phyloP scores from a whole-genome alignment of 2,888 invertebrate genomes.

The Drepana falcataria region DNA sequence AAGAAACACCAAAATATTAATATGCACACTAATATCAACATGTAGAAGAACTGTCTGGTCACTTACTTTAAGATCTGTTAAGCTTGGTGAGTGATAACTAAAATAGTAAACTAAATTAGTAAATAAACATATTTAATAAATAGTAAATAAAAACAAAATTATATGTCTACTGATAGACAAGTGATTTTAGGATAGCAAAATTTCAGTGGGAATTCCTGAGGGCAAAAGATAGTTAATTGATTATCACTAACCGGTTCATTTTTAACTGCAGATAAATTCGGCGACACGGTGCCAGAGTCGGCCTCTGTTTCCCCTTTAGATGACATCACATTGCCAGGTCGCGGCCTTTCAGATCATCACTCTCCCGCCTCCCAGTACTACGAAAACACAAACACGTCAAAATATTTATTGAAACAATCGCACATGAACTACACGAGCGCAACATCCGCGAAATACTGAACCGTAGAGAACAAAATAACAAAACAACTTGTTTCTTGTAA shows the following conservation, averaged over 20 bases:
- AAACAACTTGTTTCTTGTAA: slow-evolving; percentile 57
- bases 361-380: slow-evolving; percentile 68
- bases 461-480: slow-evolving; percentile 40
- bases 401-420: slow-evolving; percentile 19
- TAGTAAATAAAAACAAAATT: no score
- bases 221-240: neutral
- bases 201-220: neutral
- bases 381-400: slow-evolving; percentile 46
- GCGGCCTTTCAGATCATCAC: slow-evolving; percentile 70
- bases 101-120: no score
- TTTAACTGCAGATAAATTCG: slow-evolving; percentile 62
- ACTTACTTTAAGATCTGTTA: no score
- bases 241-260: slow-evolving; percentile 66
- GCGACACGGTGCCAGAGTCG: slow-evolving; percentile 77
- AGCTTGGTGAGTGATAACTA: no score
- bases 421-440: slow-evolving; percentile 17
- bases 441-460: slow-evolving; percentile 22
- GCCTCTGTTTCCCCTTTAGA: slow-evolving; percentile 79
- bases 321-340: slow-evolving; percentile 77
- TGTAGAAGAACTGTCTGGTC: no score
- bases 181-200: no score
- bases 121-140: no score
- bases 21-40: no score
- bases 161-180: no score
- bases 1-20: no score